Base-by-base conservation (phyloP, 2,888 invertebrate genomes). In the Epinotia demarniana region DNA sequence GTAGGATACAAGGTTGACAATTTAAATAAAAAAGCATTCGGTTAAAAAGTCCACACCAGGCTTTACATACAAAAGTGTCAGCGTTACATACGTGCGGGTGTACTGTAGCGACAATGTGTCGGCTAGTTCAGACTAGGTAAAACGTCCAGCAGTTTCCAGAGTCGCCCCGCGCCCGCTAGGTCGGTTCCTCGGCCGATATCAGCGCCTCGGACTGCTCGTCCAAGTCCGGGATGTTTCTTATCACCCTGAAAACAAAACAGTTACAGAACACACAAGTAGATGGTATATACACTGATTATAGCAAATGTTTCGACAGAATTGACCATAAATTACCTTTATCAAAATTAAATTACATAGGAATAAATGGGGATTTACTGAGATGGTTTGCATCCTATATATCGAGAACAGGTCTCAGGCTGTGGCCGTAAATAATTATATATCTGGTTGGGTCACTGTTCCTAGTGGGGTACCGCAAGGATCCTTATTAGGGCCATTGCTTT, bases 161-260 rank as follows among this genome's bases (percentile, higher is more conserved):
- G 57, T n/a, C 27, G 39, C 2, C 27, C n/a, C 27, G 6, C 73
- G 62, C 73, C 64, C 81, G 91, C 87, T 94, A 94, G 90, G 93
- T 94, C 79, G 89, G 91, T 79, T 94, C 93, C 67, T 93, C 92
- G 0, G 92, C 86, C 5, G 92, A 91, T 89, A 95, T 95, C 73
- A 95, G 88, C 63, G 95, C 95, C 85, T 95, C 95, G 39, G 95
- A 95, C 80, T 95, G 95, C 81, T 95, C 95, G 81, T 95, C 95
- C 69, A 94, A 77, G 77, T 95, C 95, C 43, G 94, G 93, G 78
- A 95, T 92, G 83, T 90, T 92, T 81, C 93, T 82, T 85, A 93
- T 89, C 61, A 88, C 85, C 72, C 93, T 93, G 89, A 76, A 53
- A 63, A 76, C n/a, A 69, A 77, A 39, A 55, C 19, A 12, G 3